These are phyloP conservation scores for Perizoma affinitatum DNA, from an alignment of 2,888 invertebrate species.

Conservation along the genomic window DNA sequence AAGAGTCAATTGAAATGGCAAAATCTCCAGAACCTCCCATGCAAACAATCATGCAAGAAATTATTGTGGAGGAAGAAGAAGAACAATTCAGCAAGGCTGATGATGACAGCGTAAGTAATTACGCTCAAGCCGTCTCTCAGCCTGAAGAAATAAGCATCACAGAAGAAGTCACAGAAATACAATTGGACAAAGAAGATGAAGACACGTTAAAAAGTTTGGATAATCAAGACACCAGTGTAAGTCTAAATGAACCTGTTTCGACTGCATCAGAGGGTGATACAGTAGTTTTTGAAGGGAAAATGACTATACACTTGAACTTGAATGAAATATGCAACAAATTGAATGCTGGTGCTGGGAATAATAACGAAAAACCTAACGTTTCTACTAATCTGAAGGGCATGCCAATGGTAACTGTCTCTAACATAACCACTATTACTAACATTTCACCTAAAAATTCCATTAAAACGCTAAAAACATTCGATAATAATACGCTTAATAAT, in stretches of 20 bases:
- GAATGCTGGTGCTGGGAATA: conserved; percentile 75
- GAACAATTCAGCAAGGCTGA: conserved; percentile 71
- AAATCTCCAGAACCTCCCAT: conserved; percentile 50
- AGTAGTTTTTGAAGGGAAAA: conserved; percentile 82
- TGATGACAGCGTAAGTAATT: conserved; percentile 76
- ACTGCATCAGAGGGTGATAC: conserved; percentile 78
- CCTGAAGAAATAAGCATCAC: conserved; percentile 74
- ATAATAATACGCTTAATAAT: conserved; percentile 57
- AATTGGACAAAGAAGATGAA: conserved; percentile 81
- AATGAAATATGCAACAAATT: conserved; percentile 79
- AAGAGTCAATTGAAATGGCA: conserved; percentile 48
- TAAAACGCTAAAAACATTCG: conserved; percentile 69
- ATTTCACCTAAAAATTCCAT: conserved; percentile 80
- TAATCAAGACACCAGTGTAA: conserved; percentile 83
- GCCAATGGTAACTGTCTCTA: conserved; percentile 84
- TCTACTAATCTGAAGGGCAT: conserved; percentile 77
- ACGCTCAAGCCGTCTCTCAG: conserved; percentile 73
- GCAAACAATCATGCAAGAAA: conserved; percentile 60
- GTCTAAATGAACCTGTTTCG: conserved; percentile 78
- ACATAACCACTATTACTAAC: conserved; percentile 82
- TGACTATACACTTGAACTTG: conserved; percentile 81
- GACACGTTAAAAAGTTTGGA: conserved; percentile 81
- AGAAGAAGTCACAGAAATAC: conserved; percentile 77
- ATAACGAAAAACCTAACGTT: conserved; percentile 64
- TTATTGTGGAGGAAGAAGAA: conserved; percentile 76